Evolutionary conservation across 2,888 invertebrate genomes (phyloP), one percentile per base, ranked within the genome.

Genomic region (Epinotia brunnichana): DNA sequence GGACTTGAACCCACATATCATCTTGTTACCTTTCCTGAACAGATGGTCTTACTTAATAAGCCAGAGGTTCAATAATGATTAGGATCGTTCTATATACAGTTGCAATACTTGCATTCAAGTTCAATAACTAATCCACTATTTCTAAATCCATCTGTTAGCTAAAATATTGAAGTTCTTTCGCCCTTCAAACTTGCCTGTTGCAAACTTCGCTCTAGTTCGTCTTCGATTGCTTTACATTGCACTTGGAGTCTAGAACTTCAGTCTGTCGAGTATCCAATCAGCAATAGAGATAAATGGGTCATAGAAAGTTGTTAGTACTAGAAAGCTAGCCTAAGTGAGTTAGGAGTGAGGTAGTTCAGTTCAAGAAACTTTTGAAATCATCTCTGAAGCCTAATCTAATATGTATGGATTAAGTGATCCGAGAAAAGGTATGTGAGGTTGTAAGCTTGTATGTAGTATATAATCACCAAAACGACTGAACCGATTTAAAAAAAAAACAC

Each of bases 221-320:
- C 69, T 69, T 69, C 17, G 41, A 69, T 54, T 62, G 44, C 44
- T 62, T 39, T 44, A 29, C 29, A 69, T 41, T 54, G 54, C 54
- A 54, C 41, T 62, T 41, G 39, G 29, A 57, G 57, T n/a, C 9
- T 2, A 53, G 15, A 56, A 41, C 54, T 56, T 63, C 7, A 7
- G 53, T 41, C 29, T 29, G 29, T 9, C 15, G 13, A 29, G 57
- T n/a, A 29, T n/a, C 29, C 57, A 57, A 57, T 57, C 57, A 57
- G n/a, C 57, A 57, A 57, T 29, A 13, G 57, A 29, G 29, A 29
- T 57, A 57, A n/a, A 15, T 1, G 57, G 29, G 29, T n/a, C 29
- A 57, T n/a, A 15, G 29, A 15, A 57, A n/a, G 15, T 56, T 56
- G 24, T 54, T 24, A 41, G 41, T 41, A 41, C 41, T 11, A 41